phyloP scores from a whole-genome alignment of 2,797 vertebrate species.

The Leucoraja ocellata region DNA sequence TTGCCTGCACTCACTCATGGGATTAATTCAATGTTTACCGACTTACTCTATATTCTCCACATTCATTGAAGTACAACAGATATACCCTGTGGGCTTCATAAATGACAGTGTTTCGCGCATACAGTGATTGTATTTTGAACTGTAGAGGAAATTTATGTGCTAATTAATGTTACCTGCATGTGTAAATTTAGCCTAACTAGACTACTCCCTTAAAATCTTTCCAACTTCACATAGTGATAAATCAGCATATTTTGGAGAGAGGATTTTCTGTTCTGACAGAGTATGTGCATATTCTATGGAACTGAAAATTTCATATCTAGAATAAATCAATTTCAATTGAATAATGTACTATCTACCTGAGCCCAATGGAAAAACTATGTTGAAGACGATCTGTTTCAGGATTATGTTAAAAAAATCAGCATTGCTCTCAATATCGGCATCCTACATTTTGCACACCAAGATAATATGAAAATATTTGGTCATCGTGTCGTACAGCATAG shows the following conservation, averaged over 20 bases:
- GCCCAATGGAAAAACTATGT: neutral
- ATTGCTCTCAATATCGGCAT: neutral
- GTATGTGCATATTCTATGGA: neutral
- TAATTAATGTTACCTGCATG: constrained; percentile 16
- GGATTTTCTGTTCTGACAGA: neutral
- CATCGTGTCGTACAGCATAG: neutral
- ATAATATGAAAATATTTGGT: neutral
- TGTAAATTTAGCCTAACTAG: neutral
- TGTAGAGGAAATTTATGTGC: neutral
- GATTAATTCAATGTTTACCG: constrained; percentile 19
- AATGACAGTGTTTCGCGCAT: neutral
- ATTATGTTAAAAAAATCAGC: neutral
- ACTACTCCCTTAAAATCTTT: neutral
- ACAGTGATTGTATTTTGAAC: neutral
- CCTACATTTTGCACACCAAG: neutral
- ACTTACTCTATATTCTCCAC: neutral
- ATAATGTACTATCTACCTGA: neutral
- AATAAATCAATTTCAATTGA: neutral
- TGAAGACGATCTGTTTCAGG: neutral
- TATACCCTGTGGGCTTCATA: constrained; percentile 13
- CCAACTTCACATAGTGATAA: neutral
- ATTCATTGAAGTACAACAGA: neutral
- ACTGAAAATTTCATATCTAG: neutral
- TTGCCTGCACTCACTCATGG: neutral
- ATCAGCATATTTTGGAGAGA: neutral